A percentile compares a stretch with the other conserved stretches of the same genome.
Conservation (phyloP, 2,888 invertebrate species). For the Eupithecia tripunctaria region DNA sequence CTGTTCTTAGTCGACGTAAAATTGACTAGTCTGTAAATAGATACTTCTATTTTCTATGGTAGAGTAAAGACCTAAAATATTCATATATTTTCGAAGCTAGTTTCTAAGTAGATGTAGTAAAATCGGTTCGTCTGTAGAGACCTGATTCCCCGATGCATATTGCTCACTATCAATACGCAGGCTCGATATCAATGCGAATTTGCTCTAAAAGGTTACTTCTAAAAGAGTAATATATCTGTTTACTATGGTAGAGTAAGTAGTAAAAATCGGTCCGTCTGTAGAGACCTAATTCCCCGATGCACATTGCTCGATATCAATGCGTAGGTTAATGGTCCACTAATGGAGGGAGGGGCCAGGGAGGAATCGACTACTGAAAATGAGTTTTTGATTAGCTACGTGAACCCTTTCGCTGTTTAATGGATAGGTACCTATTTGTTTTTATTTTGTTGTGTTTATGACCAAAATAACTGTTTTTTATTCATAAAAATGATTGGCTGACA, state of each 20-base stretch:
- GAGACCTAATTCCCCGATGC: slow-evolving; percentile 18
- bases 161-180: slow-evolving; percentile 18
- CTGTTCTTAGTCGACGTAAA: not conserved
- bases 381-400: slow-evolving; percentile 34
- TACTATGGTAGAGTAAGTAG: not conserved
- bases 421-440: not conserved
- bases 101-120: not conserved
- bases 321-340: slow-evolving; percentile 22
- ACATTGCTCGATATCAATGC: slow-evolving; percentile 23
- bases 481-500: no score
- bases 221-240: no score
- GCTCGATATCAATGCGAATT: no score
- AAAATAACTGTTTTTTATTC: not conserved
- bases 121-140: slow-evolving; percentile 17
- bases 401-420: slow-evolving; percentile 17
- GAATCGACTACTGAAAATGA: slow-evolving; percentile 27
- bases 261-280: slow-evolving; percentile 15
- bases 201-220: no score
- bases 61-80: not conserved
- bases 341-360: slow-evolving; percentile 16
- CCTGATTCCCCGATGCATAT: slow-evolving; percentile 16
- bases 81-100: no score
- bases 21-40: not conserved
- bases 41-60: not conserved
- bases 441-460: not conserved